Evolutionary conservation across 2,888 invertebrate genomes (phyloP), one percentile per base, ranked within the genome.

Genomic region (Lapara coniferarum): DNA sequence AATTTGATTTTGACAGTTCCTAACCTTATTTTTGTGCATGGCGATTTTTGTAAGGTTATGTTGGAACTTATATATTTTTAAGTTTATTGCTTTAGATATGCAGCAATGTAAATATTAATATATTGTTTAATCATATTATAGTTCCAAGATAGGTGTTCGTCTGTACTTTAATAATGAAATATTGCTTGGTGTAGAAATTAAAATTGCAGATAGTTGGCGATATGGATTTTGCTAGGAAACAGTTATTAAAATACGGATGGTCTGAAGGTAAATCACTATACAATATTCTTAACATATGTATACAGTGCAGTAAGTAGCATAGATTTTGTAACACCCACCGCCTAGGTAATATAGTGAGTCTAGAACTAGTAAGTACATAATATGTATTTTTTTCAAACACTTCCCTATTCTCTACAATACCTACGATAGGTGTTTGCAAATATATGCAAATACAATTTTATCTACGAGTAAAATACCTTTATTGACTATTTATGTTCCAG

Each of bases 181-280:
- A 37, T 37, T 2, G 25, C 25, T 25, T 12, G 55, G 3, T 10
- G 2, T 10, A 55, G 44, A 58, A 44, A 58, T 58, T 16, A 55
- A 55, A 44, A 10, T 16, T 1, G 0, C 10, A 10, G 4, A 44
- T 10, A n/a, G 49, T 2, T 10, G 10, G 13, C 7, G 77, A 73
- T 73, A 96, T 96, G 96, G 95, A 96, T 91, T 97, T 97, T 88
- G 97, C 96, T 12, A 94, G 95, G 76, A 95, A 95, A 71, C 96
- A 96, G 80, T 85, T 97, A 13, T 94, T 96, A 78, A 97, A 97
- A 89, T 97, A 96, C 82, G 97, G 97, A 25, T 97, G 97, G 97
- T 94, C 91, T 69, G 89, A 91, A 75, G 93, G 93, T 92, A 85
- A 82, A 51, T 8, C 8, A 37, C 37, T 37, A 37, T 37, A 37